A percentile compares a stretch with the other conserved stretches of the same genome.
Conservation (phyloP, 2,797 vertebrate genomes). For the Hapalemur alaotrensis region DNA sequence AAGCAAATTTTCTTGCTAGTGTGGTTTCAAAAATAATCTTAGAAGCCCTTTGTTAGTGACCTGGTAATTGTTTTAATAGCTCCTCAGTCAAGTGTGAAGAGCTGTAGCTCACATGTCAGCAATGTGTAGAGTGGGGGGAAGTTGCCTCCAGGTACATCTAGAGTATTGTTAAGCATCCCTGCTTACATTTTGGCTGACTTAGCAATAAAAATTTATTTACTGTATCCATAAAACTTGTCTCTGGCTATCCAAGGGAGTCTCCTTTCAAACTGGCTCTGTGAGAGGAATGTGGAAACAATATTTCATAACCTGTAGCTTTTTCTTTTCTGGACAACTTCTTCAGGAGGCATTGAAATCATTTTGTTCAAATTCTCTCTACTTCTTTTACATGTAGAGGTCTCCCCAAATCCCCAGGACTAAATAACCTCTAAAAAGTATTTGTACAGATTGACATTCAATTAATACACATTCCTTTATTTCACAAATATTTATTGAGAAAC, state of each 20-base stretch:
- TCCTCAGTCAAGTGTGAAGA: slow-evolving; percentile 53
- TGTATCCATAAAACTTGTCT: slow-evolving; percentile 50
- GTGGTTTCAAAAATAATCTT: slow-evolving; percentile 41
- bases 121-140: background rate
- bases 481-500: background rate
- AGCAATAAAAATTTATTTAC: slow-evolving; percentile 60
- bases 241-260: background rate
- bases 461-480: background rate
- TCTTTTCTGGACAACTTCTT: background rate
- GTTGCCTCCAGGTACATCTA: background rate
- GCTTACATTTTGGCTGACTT: slow-evolving; percentile 51
- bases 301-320: background rate
- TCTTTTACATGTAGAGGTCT: background rate
- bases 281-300: background rate
- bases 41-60: slow-evolving; percentile 63
- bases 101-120: slow-evolving; percentile 29
- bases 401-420: background rate
- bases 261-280: background rate
- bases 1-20: slow-evolving; percentile 46
- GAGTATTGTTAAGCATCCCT: slow-evolving; percentile 21
- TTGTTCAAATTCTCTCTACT: background rate
- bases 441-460: background rate
- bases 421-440: background rate
- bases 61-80: slow-evolving; percentile 65
- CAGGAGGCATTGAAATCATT: background rate